phyloP scores from a whole-genome alignment of 2,888 invertebrate genomes.

The Drosophila eohydei region DNA sequence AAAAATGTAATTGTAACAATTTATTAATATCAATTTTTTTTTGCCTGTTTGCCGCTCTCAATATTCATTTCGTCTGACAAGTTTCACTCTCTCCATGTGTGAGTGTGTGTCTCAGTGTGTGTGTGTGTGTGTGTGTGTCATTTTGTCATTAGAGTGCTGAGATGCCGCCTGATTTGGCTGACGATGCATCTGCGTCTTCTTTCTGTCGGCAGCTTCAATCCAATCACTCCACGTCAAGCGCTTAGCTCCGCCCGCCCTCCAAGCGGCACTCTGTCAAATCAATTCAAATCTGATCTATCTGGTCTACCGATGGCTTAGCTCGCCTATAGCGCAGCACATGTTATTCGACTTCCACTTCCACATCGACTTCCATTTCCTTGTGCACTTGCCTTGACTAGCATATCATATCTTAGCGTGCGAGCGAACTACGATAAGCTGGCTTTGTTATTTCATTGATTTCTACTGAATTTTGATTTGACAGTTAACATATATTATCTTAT shows the following conservation, averaged over 20 bases:
- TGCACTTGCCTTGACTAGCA: conserved; percentile 8
- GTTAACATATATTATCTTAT: neutral
- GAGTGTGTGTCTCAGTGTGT: neutral
- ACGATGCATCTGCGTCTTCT: conserved; percentile 5
- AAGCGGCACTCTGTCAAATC: neutral
- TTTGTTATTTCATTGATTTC: neutral
- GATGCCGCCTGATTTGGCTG: conserved; percentile 13
- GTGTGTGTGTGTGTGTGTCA: conserved; percentile 9
- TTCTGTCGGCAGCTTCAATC: conserved; percentile 14
- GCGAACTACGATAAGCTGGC: conserved; percentile 5
- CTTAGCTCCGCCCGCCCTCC: conserved; percentile 2
- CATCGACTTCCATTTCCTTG: neutral
- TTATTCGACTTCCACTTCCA: conserved; percentile 4
- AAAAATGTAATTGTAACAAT: conserved; percentile 33
- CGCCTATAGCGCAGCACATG: neutral
- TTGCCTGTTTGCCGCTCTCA: conserved; percentile 12
- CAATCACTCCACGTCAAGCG: conserved; percentile 8
- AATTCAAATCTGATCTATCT: neutral
- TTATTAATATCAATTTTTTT: conserved; percentile 29
- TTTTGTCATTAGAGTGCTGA: conserved; percentile 41
- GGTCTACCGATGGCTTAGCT: neutral
- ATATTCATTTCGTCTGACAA: conserved; percentile 11
- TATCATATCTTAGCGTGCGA: conserved; percentile 1
- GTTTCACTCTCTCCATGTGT: neutral
- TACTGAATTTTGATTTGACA: conserved; percentile 1